Evolutionary conservation across 2,888 invertebrate genomes (phyloP), one percentile per base, ranked within the genome.

Genomic region (Drosophila rubida): DNA sequence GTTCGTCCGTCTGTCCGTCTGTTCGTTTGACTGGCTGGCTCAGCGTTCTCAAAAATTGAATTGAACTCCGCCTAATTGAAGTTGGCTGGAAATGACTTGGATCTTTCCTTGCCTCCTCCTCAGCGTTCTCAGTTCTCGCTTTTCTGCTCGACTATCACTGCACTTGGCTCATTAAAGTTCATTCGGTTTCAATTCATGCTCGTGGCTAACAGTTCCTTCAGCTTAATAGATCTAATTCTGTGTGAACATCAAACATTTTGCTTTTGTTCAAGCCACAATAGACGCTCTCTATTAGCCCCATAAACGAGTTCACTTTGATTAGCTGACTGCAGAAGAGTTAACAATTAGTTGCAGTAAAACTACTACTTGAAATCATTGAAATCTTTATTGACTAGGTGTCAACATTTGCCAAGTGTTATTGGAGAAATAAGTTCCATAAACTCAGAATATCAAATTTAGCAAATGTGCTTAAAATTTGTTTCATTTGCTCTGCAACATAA

Each of bases 1-100:
- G 4, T 32, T 1, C 4, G 11, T 32, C 58, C 35, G 55, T 27
- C 27, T 32, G 4, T 32, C 5, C 4, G 11, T 32, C 58, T 41
- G 55, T 51, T n/a, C n/a, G n/a, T n/a, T n/a, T n/a, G n/a, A n/a
- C n/a, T n/a, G n/a, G n/a, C 61, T 63, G 59, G 39, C 23, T 39
- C 54, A 37, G 51, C 69, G 54, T 73, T 46, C 72, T 59, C 64
- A 50, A 65, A 78, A 78, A 78, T 78, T 78, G 67, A 78, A 78
- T 78, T 78, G 67, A 75, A 69, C 74, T 71, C 67, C 49, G 78
- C 78, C 85, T 82, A 82, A 82, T 82, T 82, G 82, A 85, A 82
- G 73, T 79, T 77, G 53, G 71, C 70, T 82, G 82, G 82, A 85
- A 82, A 79, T 82, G 82, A 82, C 82, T 82, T 63, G 76, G 44